A percentile compares a stretch with the other conserved stretches of the same genome.
Evolutionary conservation across 2,888 invertebrate genomes (phyloP).

Genomic region (Scaeva pyrastri): DNA sequence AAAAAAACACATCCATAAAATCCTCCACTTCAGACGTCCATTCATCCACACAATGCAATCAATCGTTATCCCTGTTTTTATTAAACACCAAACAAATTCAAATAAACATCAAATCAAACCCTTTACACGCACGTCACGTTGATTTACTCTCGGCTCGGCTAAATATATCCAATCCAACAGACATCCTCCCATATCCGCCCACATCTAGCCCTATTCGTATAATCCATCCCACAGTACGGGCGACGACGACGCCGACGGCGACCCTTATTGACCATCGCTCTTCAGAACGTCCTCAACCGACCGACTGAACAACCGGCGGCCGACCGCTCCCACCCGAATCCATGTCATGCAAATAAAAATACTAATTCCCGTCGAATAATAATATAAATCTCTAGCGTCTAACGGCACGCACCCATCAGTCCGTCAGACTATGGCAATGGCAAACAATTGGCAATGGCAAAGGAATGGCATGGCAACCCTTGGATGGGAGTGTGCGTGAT

Average conservation of each 20-base stretch:
- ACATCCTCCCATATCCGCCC: constrained; percentile 4
- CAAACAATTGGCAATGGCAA: constrained; percentile 64
- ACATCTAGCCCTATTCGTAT: too few species aligned
- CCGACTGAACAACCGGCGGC: constrained; percentile 11
- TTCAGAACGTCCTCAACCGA: constrained; percentile 38
- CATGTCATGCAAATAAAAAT: constrained; percentile 70
- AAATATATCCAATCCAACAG: constrained; percentile 18
- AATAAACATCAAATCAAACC: constrained; percentile 57
- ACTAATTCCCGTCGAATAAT: constrained; percentile 56
- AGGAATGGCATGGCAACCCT: constrained; percentile 56
- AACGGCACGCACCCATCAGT: constrained; percentile 53
- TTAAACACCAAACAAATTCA: constrained; percentile 67
- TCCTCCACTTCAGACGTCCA: constrained; percentile 62
- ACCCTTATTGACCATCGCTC: constrained; percentile 62
- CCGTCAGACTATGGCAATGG: constrained; percentile 5
- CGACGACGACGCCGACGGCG: constrained; percentile 3
- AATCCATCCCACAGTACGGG: background rate
- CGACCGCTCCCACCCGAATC: constrained; percentile 3
- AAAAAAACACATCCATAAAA: constrained; percentile 21
- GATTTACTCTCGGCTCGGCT: background rate
- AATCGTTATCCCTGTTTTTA: constrained; percentile 72
- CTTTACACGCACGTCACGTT: constrained; percentile 58
- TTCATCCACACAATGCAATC: constrained; percentile 61
- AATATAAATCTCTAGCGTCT: constrained; percentile 48
- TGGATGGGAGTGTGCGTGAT: constrained; percentile 59